Percentiles rank a stretch among this genome's conserved stretches.
These are phyloP conservation scores for Elephantulus edwardii DNA, from an alignment of 2,113 vertebrate species.

Conservation along the genomic window DNA sequence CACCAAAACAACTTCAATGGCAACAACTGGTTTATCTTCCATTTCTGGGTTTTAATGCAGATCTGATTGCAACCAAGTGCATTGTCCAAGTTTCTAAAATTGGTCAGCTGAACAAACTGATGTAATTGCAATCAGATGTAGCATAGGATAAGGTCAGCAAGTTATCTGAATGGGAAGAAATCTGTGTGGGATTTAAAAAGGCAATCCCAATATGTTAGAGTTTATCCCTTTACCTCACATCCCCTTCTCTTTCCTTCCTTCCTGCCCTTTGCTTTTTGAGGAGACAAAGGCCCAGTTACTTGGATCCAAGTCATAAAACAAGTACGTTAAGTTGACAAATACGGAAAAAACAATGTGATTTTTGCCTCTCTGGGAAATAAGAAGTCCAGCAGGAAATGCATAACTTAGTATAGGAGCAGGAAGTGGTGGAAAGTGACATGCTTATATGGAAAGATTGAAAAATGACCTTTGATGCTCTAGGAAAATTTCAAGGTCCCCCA, in stretches of 20 bases:
- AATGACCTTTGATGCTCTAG: constrained; percentile 40
- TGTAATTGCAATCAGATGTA: constrained; percentile 74
- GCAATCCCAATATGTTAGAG: background rate
- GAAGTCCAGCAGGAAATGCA: background rate
- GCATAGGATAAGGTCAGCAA: constrained; percentile 66
- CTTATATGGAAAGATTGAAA: constrained; percentile 8
- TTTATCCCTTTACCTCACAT: background rate
- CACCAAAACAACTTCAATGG: constrained; percentile 60
- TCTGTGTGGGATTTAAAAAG: constrained; percentile 62
- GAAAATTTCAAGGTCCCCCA: background rate
- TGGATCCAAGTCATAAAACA: constrained; percentile 16
- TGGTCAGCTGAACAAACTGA: constrained; percentile 62
- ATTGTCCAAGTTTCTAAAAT: constrained; percentile 72
- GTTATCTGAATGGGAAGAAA: background rate
- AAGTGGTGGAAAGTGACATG: constrained; percentile 1
- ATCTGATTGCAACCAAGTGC: constrained; percentile 70
- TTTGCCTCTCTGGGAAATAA: background rate
- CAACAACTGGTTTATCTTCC: constrained; percentile 68
- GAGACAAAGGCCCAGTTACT: constrained; percentile 22
- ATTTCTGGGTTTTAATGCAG: constrained; percentile 68
- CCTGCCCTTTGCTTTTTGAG: background rate
- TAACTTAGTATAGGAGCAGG: constrained; percentile 1
- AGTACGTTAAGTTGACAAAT: background rate
- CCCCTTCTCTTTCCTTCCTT: background rate
- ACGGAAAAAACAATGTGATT: constrained; percentile 17